These are phyloP conservation scores for Timema podura DNA, from an alignment of 2,888 invertebrate genomes.

Conservation along the genomic window DNA sequence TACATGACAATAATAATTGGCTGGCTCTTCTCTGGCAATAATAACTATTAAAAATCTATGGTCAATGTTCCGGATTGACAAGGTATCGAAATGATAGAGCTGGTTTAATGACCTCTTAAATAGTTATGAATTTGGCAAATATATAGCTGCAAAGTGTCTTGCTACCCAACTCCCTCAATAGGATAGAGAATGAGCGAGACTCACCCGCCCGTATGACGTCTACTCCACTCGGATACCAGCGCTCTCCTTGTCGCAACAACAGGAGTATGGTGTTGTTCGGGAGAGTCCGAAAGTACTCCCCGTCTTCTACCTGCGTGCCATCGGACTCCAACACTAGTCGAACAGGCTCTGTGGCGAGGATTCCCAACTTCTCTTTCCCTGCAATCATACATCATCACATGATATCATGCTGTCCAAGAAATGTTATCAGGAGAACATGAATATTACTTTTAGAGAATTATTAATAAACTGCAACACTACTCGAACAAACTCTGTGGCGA, in stretches of 20 bases:
- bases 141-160: no score
- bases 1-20: no score
- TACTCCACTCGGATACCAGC: constrained; percentile 91
- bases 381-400: constrained; percentile 27
- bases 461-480: constrained; percentile 90
- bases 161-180: no score
- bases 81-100: no score
- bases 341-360: constrained; percentile 81
- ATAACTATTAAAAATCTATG: no score
- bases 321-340: constrained; percentile 90
- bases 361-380: constrained; percentile 88
- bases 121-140: no score
- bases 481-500: constrained; percentile 79
- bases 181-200: constrained; percentile 33
- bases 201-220: constrained; percentile 93
- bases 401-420: constrained; percentile 1
- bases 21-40: no score
- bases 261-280: constrained; percentile 87
- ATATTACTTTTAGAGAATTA: no score
- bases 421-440: background rate
- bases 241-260: constrained; percentile 82
- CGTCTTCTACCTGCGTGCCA: constrained; percentile 96
- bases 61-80: no score
- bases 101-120: no score
- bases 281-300: constrained; percentile 91